phyloP scores from a whole-genome alignment of 2,888 invertebrate species.

The Andricus quercusramuli region DNA sequence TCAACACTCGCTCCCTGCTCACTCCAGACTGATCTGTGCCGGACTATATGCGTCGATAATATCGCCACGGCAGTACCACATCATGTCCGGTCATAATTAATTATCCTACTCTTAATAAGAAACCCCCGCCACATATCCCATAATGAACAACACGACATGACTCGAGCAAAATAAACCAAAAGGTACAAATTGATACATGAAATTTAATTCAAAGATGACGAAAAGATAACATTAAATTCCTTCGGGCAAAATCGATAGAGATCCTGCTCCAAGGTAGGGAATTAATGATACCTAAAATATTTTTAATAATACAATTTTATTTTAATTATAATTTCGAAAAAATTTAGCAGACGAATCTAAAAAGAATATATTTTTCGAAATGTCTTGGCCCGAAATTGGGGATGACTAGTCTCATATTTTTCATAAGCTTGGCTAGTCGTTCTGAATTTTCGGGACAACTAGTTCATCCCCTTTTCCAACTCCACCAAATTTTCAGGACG shows the following conservation, averaged over 20 bases:
- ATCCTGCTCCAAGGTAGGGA: too few relatives aligned
- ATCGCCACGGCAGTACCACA: conserved; percentile 57
- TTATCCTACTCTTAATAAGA: conserved; percentile 51
- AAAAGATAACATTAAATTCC: neutral
- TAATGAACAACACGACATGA: conserved; percentile 31
- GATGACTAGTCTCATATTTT: too few relatives aligned
- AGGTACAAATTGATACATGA: conserved; percentile 30
- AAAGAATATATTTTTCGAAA: too few relatives aligned
- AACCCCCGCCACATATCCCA: neutral
- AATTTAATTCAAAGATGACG: neutral
- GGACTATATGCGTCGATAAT: conserved; percentile 57
- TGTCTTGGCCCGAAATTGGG: too few relatives aligned
- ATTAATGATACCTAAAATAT: too few relatives aligned
- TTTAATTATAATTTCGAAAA: too few relatives aligned
- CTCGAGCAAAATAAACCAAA: conserved; percentile 27
- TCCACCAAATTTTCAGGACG: too few relatives aligned
- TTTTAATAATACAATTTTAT: too few relatives aligned
- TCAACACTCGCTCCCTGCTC: conserved; percentile 71
- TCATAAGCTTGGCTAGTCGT: too few relatives aligned
- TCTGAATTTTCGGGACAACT: too few relatives aligned
- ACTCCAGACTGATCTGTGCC: conserved; percentile 62
- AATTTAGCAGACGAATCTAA: too few relatives aligned
- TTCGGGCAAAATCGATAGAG: neutral
- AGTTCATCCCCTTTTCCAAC: too few relatives aligned
- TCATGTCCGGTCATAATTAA: conserved; percentile 54